Evolutionary conservation across 2,113 vertebrate species (phyloP), one percentile per base, ranked within the genome.

Genomic region (Odontesthes bonariensis): DNA sequence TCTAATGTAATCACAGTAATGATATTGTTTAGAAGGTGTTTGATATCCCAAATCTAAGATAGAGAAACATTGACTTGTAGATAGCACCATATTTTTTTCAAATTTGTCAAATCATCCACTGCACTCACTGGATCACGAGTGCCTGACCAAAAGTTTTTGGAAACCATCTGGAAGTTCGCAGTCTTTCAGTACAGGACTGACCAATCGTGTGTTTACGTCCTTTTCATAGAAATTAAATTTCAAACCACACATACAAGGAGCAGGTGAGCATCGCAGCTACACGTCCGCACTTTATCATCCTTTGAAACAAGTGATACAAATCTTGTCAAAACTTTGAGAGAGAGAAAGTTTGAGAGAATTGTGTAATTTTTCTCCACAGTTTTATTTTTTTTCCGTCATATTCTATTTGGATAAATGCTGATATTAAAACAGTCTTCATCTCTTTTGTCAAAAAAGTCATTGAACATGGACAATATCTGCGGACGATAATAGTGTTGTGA

Each of bases 291-390:
- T 31, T 63, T 63, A 47, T 63, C 32, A 60, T 32, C 51, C 40
- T 38, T 68, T 32, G 14, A 51, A 58, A 2, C 23, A 58, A n/a
- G 51, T 68, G 56, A 65, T 35, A 63, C 44, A 82, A 74, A 68
- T 46, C 17, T 44, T 22, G 40, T 66, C 6, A 16, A 61, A 47
- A n/a, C 54, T 54, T 56, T n/a, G n/a, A n/a, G n/a, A n/a, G n/a
- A n/a, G n/a, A n/a, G n/a, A n/a, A 32, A 67, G 59, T 60, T 38
- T 35, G 23, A 59, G 75, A 47, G 52, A 59, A 60, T 49, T 44
- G 16, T 46, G 10, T 54, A 35, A 38, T 38, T 59, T 33, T 42
- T 27, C 20, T 17, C 12, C 44, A 47, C 2, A 9, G 12, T 6
- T 40, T 6, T 40, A 1, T 46, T 46, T 4, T 35, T 35, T 35